Conservation (phyloP, 2,797 vertebrate genomes). For the Pipistrellus nathusii region DNA sequence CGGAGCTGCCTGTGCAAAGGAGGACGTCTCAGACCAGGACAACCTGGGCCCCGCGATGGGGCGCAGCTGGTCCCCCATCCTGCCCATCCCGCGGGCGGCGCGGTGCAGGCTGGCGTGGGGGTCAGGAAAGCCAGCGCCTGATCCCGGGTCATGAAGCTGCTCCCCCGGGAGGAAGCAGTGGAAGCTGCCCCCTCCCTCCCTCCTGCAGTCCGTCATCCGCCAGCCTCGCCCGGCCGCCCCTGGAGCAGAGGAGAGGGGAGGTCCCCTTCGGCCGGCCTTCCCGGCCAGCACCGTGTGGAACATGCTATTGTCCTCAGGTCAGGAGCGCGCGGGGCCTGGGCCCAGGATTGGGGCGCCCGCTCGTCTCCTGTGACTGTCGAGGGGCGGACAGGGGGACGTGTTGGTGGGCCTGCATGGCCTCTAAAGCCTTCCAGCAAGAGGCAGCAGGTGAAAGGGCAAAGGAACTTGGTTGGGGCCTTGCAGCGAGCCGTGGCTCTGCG, state of each 20-base stretch:
- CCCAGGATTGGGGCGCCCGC: not conserved
- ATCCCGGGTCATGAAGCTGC: not conserved
- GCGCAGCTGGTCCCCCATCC: not conserved
- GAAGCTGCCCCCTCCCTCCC: not conserved
- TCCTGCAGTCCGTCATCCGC: not conserved
- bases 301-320: not conserved
- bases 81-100: not conserved
- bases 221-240: not conserved
- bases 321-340: fast-evolving
- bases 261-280: not conserved
- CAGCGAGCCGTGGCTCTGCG: fast-evolving
- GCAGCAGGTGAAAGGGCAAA: not conserved
- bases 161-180: not conserved
- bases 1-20: not conserved
- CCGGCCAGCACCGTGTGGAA: not conserved
- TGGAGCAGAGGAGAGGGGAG: not conserved
- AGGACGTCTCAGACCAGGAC: not conserved
- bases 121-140: not conserved
- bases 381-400: not conserved
- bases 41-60: not conserved
- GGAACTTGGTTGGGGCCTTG: not conserved
- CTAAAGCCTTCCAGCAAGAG: not conserved
- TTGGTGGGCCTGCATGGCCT: fast-evolving
- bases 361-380: fast-evolving
- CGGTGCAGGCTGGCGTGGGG: not conserved